Conservation (phyloP, 2,888 invertebrate genomes). For the Petrolisthes manimaculis region DNA sequence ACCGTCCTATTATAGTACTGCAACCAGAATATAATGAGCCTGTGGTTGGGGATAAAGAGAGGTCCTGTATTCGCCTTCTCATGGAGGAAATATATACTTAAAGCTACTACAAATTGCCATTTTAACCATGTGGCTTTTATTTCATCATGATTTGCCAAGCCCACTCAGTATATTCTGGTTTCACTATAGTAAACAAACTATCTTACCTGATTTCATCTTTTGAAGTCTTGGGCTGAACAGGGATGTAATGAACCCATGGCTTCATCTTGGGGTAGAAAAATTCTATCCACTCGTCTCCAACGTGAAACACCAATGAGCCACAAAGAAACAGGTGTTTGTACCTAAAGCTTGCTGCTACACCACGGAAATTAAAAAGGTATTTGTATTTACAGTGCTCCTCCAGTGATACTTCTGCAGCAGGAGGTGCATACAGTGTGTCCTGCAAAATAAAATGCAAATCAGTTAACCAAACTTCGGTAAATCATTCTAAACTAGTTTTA, state of each 20-base stretch:
- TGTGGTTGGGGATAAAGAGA: no score
- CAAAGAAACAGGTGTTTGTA: slow-evolving; percentile 95
- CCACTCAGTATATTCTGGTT: no score
- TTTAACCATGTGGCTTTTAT: no score
- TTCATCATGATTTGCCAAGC: no score
- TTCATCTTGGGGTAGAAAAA: slow-evolving; percentile 92
- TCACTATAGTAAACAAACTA: no score
- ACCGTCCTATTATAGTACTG: no score
- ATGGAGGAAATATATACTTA: no score
- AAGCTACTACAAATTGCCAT: no score
- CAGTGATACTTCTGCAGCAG: slow-evolving; percentile 88
- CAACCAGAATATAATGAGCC: no score
- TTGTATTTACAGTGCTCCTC: slow-evolving; percentile 93
- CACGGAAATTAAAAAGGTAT: slow-evolving; percentile 95
- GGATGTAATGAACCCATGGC: slow-evolving; percentile 97
- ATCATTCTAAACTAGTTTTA: no score
- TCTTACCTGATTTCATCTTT: slow-evolving; percentile 78
- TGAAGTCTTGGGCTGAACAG: slow-evolving; percentile 79
- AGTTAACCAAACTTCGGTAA: neutral
- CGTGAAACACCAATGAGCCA: slow-evolving; percentile 85
- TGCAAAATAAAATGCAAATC: slow-evolving; percentile 31
- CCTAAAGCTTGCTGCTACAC: slow-evolving; percentile 97
- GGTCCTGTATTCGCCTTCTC: no score
- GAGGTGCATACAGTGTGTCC: slow-evolving; percentile 86
- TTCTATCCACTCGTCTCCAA: slow-evolving; percentile 91